A percentile compares a stretch with the other conserved stretches of the same genome.
phyloP scores from a whole-genome alignment of 2,797 vertebrate genomes.

The Smutsia gigantea region DNA sequence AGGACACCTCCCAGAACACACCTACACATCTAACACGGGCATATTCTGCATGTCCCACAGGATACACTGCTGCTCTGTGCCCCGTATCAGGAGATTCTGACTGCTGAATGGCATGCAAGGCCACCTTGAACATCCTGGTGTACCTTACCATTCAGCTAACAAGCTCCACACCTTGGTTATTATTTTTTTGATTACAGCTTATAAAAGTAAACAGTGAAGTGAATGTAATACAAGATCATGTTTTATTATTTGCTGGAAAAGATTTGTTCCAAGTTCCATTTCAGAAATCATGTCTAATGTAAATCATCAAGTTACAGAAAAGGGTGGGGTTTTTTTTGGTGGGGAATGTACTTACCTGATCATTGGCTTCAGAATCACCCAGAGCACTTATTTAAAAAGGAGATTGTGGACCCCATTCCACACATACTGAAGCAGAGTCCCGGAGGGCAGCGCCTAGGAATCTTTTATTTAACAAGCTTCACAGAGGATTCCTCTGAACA shows the following conservation, averaged over 20 bases:
- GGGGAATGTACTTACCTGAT: neutral
- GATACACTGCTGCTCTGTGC: neutral
- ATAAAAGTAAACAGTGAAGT: conserved; percentile 4
- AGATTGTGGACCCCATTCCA: neutral
- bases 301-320: conserved; percentile 26
- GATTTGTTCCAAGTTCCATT: conserved; percentile 27
- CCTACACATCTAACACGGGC: neutral
- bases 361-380: neutral
- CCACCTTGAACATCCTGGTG: neutral
- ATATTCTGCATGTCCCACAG: neutral
- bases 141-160: neutral
- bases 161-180: neutral
- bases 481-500: neutral
- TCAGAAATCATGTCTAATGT: neutral
- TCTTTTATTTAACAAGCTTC: neutral
- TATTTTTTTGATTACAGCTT: conserved; percentile 21
- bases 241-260: neutral
- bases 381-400: neutral
- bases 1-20: neutral
- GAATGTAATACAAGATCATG: neutral
- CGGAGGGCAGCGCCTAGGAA: neutral
- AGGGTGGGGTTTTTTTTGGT: neutral
- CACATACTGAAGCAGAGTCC: neutral
- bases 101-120: neutral
- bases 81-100: neutral